Conservation (phyloP, 2,888 invertebrate species). For the Hanleya hanleyi region DNA sequence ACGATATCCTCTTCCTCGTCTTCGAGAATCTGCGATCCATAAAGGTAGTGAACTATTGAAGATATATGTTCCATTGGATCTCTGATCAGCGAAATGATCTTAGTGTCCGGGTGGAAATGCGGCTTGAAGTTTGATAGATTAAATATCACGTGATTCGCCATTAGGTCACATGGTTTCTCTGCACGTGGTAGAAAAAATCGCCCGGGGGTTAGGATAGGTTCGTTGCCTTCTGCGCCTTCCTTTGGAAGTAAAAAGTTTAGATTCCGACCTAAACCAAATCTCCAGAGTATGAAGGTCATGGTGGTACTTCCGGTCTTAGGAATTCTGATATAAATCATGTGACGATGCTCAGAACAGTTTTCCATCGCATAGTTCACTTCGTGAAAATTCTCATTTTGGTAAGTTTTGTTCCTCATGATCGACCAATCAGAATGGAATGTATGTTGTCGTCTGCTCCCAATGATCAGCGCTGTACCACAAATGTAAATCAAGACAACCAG, state of each 20-base stretch:
- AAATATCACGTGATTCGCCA: not conserved
- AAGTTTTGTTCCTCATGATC: too few relatives aligned
- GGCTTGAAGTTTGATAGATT: not conserved
- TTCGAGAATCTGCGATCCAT: not conserved
- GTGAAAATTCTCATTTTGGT: too few relatives aligned
- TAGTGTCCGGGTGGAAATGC: not conserved
- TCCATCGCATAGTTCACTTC: too few relatives aligned
- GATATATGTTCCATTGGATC: not conserved
- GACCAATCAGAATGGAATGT: too few relatives aligned
- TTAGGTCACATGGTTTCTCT: not conserved
- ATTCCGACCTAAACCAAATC: not conserved
- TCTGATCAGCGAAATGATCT: not conserved
- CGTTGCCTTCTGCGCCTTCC: not conserved
- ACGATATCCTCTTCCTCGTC: not conserved
- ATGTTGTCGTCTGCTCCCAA: too few relatives aligned
- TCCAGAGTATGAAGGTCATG: not conserved
- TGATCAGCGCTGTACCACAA: too few relatives aligned
- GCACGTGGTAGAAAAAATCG: not conserved
- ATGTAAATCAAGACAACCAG: too few relatives aligned
- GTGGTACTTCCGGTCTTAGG: conserved; percentile 9
- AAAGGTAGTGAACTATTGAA: not conserved
- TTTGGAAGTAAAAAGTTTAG: not conserved
- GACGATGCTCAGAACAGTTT: not conserved
- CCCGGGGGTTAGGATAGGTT: not conserved
- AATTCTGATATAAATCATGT: not conserved